These are phyloP conservation scores for Chitala chitala DNA, from an alignment of 2,113 vertebrate genomes.

Conservation along the genomic window DNA sequence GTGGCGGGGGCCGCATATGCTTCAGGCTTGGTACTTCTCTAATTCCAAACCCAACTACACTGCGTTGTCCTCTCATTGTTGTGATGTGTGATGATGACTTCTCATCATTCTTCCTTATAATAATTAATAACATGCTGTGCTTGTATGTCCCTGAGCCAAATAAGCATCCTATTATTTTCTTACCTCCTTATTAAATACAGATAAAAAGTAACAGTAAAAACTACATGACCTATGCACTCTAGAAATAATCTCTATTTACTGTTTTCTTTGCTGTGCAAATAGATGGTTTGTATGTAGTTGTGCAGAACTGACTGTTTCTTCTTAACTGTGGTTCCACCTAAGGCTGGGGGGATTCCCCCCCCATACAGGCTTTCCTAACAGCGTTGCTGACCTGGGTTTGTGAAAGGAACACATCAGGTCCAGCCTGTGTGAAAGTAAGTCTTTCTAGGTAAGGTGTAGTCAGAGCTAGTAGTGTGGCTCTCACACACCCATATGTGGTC, in stretches of 20 bases:
- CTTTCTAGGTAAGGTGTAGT: too few relatives aligned
- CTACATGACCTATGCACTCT: background rate
- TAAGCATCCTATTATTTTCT: conserved; percentile 21
- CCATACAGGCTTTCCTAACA: background rate
- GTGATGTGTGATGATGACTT: background rate
- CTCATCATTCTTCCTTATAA: conserved; percentile 20
- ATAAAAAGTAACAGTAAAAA: background rate
- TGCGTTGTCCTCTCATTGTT: too few relatives aligned
- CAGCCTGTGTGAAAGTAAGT: background rate
- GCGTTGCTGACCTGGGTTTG: background rate
- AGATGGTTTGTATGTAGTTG: too few relatives aligned
- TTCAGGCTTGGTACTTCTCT: too few relatives aligned
- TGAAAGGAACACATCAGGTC: background rate
- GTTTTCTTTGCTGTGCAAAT: too few relatives aligned
- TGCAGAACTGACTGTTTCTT: background rate
- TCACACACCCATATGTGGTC: background rate
- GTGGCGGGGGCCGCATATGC: background rate
- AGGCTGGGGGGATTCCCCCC: background rate
- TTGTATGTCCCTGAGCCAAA: conserved; percentile 21
- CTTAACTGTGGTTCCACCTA: background rate
- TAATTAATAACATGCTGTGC: conserved; percentile 24
- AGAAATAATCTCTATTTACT: too few relatives aligned
- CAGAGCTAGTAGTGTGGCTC: too few relatives aligned
- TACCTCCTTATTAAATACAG: background rate
- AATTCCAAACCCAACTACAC: too few relatives aligned